A percentile compares a stretch with the other conserved stretches of the same genome.
These are phyloP conservation scores for Papilio xuthus DNA, from an alignment of 1,140 invertebrate genomes.

Conservation along the genomic window DNA sequence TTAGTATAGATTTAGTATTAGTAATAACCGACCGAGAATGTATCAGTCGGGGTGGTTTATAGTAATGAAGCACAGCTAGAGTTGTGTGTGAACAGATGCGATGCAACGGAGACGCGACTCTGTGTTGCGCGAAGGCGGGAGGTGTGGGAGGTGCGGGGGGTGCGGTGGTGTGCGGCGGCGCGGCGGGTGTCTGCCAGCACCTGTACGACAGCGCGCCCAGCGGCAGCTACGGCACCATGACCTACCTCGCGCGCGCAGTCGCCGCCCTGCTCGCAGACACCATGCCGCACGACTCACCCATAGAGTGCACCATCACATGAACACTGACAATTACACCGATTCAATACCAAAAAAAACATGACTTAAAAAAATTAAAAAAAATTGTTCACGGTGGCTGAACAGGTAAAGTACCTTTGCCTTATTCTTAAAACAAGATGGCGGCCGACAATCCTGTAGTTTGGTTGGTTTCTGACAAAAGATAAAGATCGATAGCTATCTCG, in stretches of 20 bases:
- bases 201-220: slow-evolving; percentile 99
- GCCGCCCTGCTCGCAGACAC: slow-evolving; percentile 87
- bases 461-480: too few species aligned
- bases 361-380: too few species aligned
- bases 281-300: slow-evolving; percentile 88
- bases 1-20: too few species aligned
- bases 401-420: neutral
- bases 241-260: slow-evolving; percentile 95
- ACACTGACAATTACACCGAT: neutral
- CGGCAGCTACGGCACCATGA: slow-evolving; percentile 98
- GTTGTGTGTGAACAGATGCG: slow-evolving; percentile 84
- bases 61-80: too few species aligned
- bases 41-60: too few species aligned
- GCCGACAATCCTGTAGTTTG: neutral
- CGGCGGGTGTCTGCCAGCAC: slow-evolving; percentile 97
- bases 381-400: neutral
- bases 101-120: slow-evolving; percentile 93
- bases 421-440: neutral
- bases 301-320: slow-evolving; percentile 91
- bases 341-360: too few species aligned
- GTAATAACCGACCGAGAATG: too few species aligned
- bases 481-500: too few species aligned
- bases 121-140: slow-evolving; percentile 92
- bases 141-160: slow-evolving; percentile 83
- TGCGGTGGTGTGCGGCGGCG: slow-evolving; percentile 92